Base-by-base conservation (phyloP, 2,797 vertebrate species). In the Crenichthys baileyi region DNA sequence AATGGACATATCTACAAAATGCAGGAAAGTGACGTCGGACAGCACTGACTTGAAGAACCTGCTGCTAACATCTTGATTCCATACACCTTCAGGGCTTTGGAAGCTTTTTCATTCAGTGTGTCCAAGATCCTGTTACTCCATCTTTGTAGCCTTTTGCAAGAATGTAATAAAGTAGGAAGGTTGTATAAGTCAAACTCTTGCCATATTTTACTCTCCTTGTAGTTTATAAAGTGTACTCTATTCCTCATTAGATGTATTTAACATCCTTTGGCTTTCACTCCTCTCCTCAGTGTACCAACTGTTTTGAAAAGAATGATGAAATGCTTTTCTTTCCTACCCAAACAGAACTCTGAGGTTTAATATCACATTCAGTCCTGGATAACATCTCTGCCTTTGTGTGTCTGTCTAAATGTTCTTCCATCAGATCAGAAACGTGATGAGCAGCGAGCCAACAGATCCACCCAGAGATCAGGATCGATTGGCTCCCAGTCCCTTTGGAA, bases 381-480 rank as follows among this genome's bases (percentile, higher is more conserved):
- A n/a, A 79, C 81, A 73, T 70, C 77, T 68, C 70, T 0, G 61
- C 60, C 60, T 36, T 41, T 41, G 36, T 41, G 36, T 31, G 36
- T 67, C 16, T 31, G 60, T 50, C 56, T 70, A 73, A 83, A 77
- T 50, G 55, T 24, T 75, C 56, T 60, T 55, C 55, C 73, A 50
- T 75, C 80, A 55, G 76, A 63, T 77, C 58, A 13, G 18, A 70
- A 68, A 0, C 0, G 39, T 24, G 75, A 75, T 31, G 56, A 26
- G 60, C 24, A 50, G 55, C 50, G 41, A 18, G 73, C 56, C 29
- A 71, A 76, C 56, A 44, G 48, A 73, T 80, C 55, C 58, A 44
- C n/a, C n/a, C 11, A 36, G 39, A 75, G 56, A 74, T 31, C 29
- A 41, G 75, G 36, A 67, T 12, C 16, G 61, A 51, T 53, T 15